Percentiles rank a stretch among this genome's conserved stretches.
These are phyloP conservation scores for Sycobia sp. DNA, from an alignment of 1,140 invertebrate genomes.

Conservation along the genomic window DNA sequence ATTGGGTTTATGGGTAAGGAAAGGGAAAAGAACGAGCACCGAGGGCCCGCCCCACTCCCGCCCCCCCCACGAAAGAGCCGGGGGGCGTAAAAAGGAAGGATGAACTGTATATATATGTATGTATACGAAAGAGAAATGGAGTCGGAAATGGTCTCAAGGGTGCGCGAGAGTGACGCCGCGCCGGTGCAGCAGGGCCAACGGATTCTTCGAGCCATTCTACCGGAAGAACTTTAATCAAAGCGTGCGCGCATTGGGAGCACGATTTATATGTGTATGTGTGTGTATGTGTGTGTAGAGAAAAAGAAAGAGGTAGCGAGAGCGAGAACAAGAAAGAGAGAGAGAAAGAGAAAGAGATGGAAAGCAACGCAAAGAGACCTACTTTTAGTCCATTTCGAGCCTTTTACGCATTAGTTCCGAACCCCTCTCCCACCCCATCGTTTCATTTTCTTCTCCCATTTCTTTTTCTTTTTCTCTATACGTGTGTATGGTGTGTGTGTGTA, in stretches of 20 bases:
- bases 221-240: slow-evolving; percentile 49
- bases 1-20: too few species aligned
- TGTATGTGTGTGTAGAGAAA: too few species aligned
- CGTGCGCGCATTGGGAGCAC: slow-evolving; percentile 31
- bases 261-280: too few species aligned
- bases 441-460: background rate
- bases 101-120: too few species aligned
- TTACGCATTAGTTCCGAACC: slow-evolving; percentile 24
- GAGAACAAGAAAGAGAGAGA: background rate
- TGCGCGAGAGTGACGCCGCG: slow-evolving; percentile 1
- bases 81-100: background rate
- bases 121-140: slow-evolving; percentile 29
- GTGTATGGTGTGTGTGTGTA: too few species aligned
- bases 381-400: slow-evolving; percentile 37
- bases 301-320: too few species aligned
- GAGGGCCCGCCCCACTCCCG: too few species aligned
- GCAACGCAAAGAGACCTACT: slow-evolving; percentile 41
- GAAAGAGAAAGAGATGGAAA: background rate
- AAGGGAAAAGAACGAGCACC: too few species aligned
- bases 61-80: too few species aligned
- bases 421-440: background rate
- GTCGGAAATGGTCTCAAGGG: slow-evolving; percentile 24
- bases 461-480: background rate
- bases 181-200: slow-evolving; percentile 4
- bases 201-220: slow-evolving; percentile 29